Base-by-base conservation (phyloP, 2,888 invertebrate species). In the Venusia cambrica region DNA sequence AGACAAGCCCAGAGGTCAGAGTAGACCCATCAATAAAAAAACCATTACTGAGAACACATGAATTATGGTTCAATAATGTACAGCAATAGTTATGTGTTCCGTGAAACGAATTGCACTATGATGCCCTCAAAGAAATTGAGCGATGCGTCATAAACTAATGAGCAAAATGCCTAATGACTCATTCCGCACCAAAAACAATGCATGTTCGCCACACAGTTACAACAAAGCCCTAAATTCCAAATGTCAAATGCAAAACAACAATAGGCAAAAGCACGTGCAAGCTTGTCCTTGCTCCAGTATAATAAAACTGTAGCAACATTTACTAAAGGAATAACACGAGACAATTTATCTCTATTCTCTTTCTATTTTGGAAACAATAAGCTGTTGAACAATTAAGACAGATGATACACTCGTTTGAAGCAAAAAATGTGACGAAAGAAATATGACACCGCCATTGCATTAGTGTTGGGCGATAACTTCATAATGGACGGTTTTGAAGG, bases 331-430 rank as follows among this genome's bases (percentile, higher is more conserved):
- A 49, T 37, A 47, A 46, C 46, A 47, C 32, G 21, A 48, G 26
- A 40, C 43, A 37, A 31, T 40, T 44, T 48, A 51, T 51, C 49
- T 27, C 31, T 31, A 46, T 46, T 45, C 34, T 27, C 34, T 33
- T 46, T 42, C 37, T 30, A 42, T 56, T 55, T 56, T 57, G 48
- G 49, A 58, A 63, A 69, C 61, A 65, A 67, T 61, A 62, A 65
- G 62, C 69, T 73, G 71, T 75, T 67, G 75, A 67, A 73, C 71
- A 77, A 81, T 79, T 73, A 73, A 73, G 71, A 70, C 70, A 62
- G 70, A 77, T 66, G 77, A 73, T 71, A 65, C 59, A 62, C 48
- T 55, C 47, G 37, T 62, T 65, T 59, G 53, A 18, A 32, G 60
- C 62, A 80, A 81, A 80, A 76, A 74, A 72, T 53, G 41, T 57